Percentiles rank a stretch among this genome's conserved stretches.
These are phyloP conservation scores for Coremacera marginata DNA, from an alignment of 2,888 invertebrate genomes.

Conservation along the genomic window DNA sequence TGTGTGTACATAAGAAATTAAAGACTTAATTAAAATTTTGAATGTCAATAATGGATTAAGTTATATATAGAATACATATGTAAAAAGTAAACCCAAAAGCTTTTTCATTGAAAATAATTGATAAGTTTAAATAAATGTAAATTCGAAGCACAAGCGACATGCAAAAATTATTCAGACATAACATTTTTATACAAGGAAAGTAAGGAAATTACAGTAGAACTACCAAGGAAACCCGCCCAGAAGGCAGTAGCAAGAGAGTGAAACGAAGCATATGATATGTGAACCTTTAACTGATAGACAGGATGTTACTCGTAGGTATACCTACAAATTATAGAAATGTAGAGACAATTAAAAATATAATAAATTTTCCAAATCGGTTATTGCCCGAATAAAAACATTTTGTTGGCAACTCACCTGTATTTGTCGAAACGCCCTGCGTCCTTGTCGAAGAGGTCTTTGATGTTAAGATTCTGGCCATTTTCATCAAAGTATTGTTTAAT, in stretches of 20 bases:
- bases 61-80: too few relatives aligned
- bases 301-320: slow-evolving; percentile 3
- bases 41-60: too few relatives aligned
- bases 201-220: too few relatives aligned
- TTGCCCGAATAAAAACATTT: not conserved
- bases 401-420: slow-evolving; percentile 78
- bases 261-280: not conserved
- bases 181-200: too few relatives aligned
- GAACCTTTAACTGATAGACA: not conserved
- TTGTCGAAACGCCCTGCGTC: slow-evolving; percentile 88
- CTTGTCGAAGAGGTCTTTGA: slow-evolving; percentile 84
- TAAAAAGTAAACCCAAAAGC: too few relatives aligned
- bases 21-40: too few relatives aligned
- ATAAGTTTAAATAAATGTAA: too few relatives aligned
- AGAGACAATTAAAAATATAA: not conserved
- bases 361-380: not conserved
- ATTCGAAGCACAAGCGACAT: too few relatives aligned
- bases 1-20: too few relatives aligned
- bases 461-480: slow-evolving; percentile 81
- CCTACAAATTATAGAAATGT: slow-evolving; percentile 4
- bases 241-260: not conserved
- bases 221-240: not conserved
- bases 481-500: slow-evolving; percentile 80
- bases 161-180: too few relatives aligned
- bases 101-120: too few relatives aligned